Evolutionary conservation across 1,140 invertebrate species (phyloP).

Genomic region (Coptotermes formosanus): DNA sequence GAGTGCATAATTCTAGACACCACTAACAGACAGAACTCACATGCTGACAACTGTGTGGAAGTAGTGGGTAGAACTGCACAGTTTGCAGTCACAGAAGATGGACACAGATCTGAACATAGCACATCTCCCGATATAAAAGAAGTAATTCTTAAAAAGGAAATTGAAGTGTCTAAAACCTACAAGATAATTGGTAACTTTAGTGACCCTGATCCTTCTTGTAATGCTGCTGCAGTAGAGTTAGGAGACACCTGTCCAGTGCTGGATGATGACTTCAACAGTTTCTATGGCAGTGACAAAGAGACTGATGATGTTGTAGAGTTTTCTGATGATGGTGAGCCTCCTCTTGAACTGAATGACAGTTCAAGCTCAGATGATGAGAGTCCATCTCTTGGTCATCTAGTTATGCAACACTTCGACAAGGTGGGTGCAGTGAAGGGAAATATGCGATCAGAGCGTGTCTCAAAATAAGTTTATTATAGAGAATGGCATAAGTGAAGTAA

Average conservation of each 20-base stretch:
- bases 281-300: constrained; percentile 64
- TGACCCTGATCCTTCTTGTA: constrained; percentile 22
- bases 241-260: not conserved
- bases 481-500: not conserved
- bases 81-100: constrained; percentile 13
- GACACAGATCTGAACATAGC: not conserved
- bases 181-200: constrained; percentile 40
- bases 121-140: constrained; percentile 35
- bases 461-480: not conserved
- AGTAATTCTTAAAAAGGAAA: constrained; percentile 41
- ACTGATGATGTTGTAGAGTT: constrained; percentile 66
- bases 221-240: not conserved
- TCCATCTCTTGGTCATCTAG: constrained; percentile 27
- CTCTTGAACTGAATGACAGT: constrained; percentile 29
- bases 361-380: constrained; percentile 41
- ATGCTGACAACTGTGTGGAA: not conserved
- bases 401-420: constrained; percentile 32
- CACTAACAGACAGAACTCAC: not conserved
- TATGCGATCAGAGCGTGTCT: not conserved
- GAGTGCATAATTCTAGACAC: constrained; percentile 35
- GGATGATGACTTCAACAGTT: constrained; percentile 54
- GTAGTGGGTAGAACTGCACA: not conserved
- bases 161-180: constrained; percentile 42
- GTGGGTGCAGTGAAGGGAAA: constrained; percentile 23
- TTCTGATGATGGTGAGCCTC: constrained; percentile 59